A percentile compares a stretch with the other conserved stretches of the same genome.
Evolutionary conservation across 2,113 vertebrate genomes (phyloP).

Genomic region (Phrynosoma platyrhinos): DNA sequence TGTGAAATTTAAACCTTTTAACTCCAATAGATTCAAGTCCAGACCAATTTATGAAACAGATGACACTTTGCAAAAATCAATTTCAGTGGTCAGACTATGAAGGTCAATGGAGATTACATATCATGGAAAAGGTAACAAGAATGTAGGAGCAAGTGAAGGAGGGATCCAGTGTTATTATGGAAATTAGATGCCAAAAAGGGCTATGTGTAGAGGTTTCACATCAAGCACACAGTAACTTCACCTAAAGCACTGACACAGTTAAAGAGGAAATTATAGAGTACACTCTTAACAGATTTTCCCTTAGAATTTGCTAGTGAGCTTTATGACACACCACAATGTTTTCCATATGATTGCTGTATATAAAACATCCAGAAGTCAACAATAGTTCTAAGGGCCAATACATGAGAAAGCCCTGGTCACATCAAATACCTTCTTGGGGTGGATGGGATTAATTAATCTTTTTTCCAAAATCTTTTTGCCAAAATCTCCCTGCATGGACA

Average conservation of each 20-base stretch:
- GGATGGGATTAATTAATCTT: no score
- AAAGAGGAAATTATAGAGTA: slow-evolving; percentile 23
- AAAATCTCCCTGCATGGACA: no score
- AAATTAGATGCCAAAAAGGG: slow-evolving; percentile 49
- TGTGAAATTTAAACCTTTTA: slow-evolving; percentile 71
- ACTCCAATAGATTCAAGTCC: slow-evolving; percentile 64
- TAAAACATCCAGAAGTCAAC: slow-evolving; percentile 20
- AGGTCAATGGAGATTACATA: slow-evolving; percentile 67
- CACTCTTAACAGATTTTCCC: slow-evolving; percentile 10
- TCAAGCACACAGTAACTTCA: slow-evolving; percentile 50
- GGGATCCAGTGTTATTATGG: slow-evolving; percentile 49
- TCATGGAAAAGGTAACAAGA: slow-evolving; percentile 52
- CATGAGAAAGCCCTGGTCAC: background rate
- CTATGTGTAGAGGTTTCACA: slow-evolving; percentile 46
- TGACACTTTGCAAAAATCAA: slow-evolving; percentile 72
- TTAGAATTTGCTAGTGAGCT: slow-evolving; percentile 29
- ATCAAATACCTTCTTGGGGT: background rate
- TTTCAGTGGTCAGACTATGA: slow-evolving; percentile 58
- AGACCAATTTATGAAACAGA: slow-evolving; percentile 70
- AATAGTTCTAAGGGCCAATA: accelerated
- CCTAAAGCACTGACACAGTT: slow-evolving; percentile 44
- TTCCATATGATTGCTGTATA: slow-evolving; percentile 31
- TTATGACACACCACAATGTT: slow-evolving; percentile 24
- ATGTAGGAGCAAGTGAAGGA: slow-evolving; percentile 53
- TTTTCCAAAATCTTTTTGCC: no score